Evolutionary conservation across 2,888 invertebrate species (phyloP).

Genomic region (Harpagoxenus sublaevis): DNA sequence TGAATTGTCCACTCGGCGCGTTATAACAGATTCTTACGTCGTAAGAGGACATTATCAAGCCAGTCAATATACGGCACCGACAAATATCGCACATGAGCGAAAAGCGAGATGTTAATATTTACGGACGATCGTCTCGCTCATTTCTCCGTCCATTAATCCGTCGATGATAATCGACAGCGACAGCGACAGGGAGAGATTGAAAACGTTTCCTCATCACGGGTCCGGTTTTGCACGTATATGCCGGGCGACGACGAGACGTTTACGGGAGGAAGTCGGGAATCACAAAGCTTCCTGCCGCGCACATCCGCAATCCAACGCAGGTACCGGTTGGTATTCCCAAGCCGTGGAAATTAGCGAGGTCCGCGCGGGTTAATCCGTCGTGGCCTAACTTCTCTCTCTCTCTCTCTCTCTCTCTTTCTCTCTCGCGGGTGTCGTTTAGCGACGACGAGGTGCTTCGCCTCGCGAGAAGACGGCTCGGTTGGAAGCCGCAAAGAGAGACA

Average conservation of each 20-base stretch:
- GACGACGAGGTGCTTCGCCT: slow-evolving; percentile 15
- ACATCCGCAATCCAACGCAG: slow-evolving; percentile 49
- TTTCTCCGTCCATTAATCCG: slow-evolving; percentile 34
- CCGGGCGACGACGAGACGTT: slow-evolving; percentile 41
- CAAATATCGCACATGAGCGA: slow-evolving; percentile 19
- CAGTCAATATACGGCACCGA: slow-evolving; percentile 9
- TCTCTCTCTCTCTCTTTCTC: slow-evolving; percentile 14
- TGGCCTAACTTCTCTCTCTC: slow-evolving; percentile 40
- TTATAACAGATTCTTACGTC: not conserved
- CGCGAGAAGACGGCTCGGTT: slow-evolving; percentile 37
- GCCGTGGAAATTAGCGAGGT: slow-evolving; percentile 68
- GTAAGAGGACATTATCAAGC: not conserved
- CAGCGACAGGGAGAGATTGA: slow-evolving; percentile 50
- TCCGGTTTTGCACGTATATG: slow-evolving; percentile 26
- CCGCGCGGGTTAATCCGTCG: slow-evolving; percentile 59
- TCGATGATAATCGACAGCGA: slow-evolving; percentile 45
- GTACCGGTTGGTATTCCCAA: slow-evolving; percentile 62
- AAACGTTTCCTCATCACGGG: slow-evolving; percentile 42
- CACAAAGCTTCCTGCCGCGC: slow-evolving; percentile 48
- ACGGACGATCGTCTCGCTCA: slow-evolving; percentile 26
- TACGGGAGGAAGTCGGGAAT: slow-evolving; percentile 49
- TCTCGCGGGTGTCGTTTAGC: slow-evolving; percentile 56
- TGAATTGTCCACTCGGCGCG: not conserved
- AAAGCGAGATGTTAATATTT: slow-evolving; percentile 25
- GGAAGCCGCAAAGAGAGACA: slow-evolving; percentile 36